Percentiles rank a stretch among this genome's conserved stretches.
phyloP scores from a whole-genome alignment of 2,113 vertebrate species.

The Microcebus murinus region DNA sequence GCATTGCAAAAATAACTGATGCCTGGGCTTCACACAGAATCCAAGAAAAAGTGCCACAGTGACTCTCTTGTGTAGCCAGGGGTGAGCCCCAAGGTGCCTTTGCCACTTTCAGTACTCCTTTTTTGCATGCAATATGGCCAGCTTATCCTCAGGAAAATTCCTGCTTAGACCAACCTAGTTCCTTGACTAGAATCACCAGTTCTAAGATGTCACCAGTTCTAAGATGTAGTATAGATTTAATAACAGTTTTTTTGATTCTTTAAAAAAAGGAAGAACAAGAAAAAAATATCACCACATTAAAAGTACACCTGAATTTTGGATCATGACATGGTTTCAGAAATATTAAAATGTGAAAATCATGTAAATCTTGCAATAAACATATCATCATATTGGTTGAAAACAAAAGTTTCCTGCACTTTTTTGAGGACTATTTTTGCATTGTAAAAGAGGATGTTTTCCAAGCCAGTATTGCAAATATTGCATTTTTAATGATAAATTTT shows the following conservation, averaged over 20 bases:
- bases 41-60: not conserved
- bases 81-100: not conserved
- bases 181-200: not conserved
- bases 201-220: not conserved
- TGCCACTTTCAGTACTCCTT: not conserved
- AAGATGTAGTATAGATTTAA: not conserved
- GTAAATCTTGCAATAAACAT: conserved; percentile 5
- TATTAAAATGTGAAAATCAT: conserved; percentile 49
- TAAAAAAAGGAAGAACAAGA: not conserved
- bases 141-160: not conserved
- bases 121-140: not conserved
- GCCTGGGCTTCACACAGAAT: not conserved
- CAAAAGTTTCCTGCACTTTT: conserved; percentile 4
- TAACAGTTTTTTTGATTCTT: not conserved
- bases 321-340: conserved; percentile 34
- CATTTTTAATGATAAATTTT: conserved; percentile 31
- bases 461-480: not conserved
- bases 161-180: not conserved
- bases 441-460: conserved; percentile 16
- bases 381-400: not conserved
- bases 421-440: conserved; percentile 15
- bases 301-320: not conserved
- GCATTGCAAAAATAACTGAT: not conserved
- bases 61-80: not conserved
- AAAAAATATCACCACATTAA: not conserved